Conservation (phyloP, 2,888 invertebrate genomes). For the Metalampra italica region DNA sequence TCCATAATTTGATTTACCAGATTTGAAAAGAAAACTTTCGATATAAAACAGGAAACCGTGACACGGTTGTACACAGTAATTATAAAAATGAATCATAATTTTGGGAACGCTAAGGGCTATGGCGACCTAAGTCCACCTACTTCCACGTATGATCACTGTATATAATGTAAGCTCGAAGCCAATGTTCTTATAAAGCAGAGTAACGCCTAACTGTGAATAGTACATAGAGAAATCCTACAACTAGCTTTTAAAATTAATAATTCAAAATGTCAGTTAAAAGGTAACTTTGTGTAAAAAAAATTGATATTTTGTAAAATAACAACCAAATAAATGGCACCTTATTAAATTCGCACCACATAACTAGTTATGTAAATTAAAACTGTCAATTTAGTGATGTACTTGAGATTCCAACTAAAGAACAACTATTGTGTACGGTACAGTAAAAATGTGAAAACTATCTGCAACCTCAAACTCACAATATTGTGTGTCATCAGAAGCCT, state of each 20-base stretch:
- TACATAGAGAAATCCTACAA: slow-evolving; percentile 27
- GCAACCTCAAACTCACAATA: too few relatives aligned
- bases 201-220: slow-evolving; percentile 18
- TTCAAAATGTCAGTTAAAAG: slow-evolving; percentile 35
- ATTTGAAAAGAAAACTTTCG: slow-evolving; percentile 9
- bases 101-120: not conserved
- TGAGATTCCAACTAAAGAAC: slow-evolving; percentile 4
- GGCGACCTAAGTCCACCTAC: not conserved
- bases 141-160: slow-evolving; percentile 2
- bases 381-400: slow-evolving; percentile 4
- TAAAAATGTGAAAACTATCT: too few relatives aligned
- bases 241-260: slow-evolving; percentile 25
- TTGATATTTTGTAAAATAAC: slow-evolving; percentile 54
- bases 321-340: slow-evolving; percentile 74
- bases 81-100: slow-evolving; percentile 11
- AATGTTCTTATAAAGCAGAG: slow-evolving; percentile 13
- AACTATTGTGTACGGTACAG: not conserved
- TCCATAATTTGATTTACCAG: slow-evolving; percentile 33
- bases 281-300: slow-evolving; percentile 60
- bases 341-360: slow-evolving; percentile 61
- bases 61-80: slow-evolving; percentile 25
- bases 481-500: too few relatives aligned
- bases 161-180: slow-evolving; percentile 27
- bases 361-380: slow-evolving; percentile 25
- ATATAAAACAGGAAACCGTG: slow-evolving; percentile 27